Evolutionary conservation across 1,140 invertebrate species (phyloP).

Genomic region (Trigoniulus corallinus): DNA sequence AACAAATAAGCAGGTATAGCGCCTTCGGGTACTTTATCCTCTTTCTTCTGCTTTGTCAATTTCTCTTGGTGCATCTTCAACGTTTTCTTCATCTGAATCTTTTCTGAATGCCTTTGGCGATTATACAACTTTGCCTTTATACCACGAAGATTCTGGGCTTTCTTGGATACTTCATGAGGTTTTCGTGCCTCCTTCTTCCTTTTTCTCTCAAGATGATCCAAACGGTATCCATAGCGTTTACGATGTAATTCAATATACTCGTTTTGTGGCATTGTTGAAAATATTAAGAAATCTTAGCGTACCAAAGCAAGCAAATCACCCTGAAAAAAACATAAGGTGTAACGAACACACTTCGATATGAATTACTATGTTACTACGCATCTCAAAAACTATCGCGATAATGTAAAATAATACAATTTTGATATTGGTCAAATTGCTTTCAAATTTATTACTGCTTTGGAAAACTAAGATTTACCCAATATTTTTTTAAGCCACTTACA

Average conservation of each 20-base stretch:
- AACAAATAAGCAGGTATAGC: conserved; percentile 90
- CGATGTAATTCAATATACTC: conserved; percentile 97
- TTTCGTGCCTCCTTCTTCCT: conserved; percentile 87
- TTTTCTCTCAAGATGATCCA: conserved; percentile 96
- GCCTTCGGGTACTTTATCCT: conserved; percentile 66
- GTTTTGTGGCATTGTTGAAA: conserved; percentile 99
- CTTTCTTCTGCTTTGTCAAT: conserved; percentile 61
- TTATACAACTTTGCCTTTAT: conserved; percentile 97
- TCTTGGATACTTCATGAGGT: conserved; percentile 73
- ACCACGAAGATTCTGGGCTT: conserved; percentile 79
- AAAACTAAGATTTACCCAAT: no score
- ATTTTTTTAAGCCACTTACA: no score
- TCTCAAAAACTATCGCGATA: no score
- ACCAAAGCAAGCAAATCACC: no score
- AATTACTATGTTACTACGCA: no score
- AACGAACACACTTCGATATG: no score
- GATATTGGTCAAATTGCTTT: no score
- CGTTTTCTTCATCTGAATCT: conserved; percentile 98
- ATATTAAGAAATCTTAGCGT: no score
- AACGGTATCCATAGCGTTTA: conserved; percentile 83
- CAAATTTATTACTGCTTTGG: no score
- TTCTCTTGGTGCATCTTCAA: conserved; percentile 84
- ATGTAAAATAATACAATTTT: no score
- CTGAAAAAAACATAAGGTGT: no score
- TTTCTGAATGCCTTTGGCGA: conserved; percentile 90